Evolutionary conservation across 2,888 invertebrate genomes (phyloP), one percentile per base, ranked within the genome.

Genomic region (Lasius platythorax): DNA sequence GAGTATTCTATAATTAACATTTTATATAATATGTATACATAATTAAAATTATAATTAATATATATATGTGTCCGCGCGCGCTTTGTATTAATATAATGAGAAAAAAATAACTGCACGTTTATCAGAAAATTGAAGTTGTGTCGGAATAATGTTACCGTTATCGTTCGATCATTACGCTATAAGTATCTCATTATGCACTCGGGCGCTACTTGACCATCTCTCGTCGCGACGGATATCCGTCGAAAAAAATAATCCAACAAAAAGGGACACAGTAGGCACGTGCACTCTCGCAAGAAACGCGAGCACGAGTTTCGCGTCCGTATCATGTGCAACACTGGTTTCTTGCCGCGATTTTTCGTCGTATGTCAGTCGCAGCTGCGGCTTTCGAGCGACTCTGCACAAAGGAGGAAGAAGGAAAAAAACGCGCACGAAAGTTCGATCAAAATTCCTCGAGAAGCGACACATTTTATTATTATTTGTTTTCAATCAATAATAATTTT

Each of bases 311-410:
- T n/a, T 64, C 28, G 46, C 23, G 33, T 15, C 53, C 33, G 40
- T 53, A 53, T 4, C 37, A 37, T 50, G 66, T 53, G 67, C 66
- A 18, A 67, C 64, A n/a, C 18, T 50, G 50, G 28, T 76, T 76
- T 67, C 53, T 76, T 53, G 64, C 23, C 30, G 63, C n/a, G 28
- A 53, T 40, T 76, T 67, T 76, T 76, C 66, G 30, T n/a, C 30
- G 15, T 18, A n/a, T 37, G 37, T 37, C 30, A 63, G 33, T 23
- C 9, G 53, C 46, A 40, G 76, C 18, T 53, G 66, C 67, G 11
- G 37, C 66, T 76, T 53, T 40, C 6, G 15, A 56, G 67, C 50
- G 37, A 30, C 8, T n/a, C n/a, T 53, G 50, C 50, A n/a, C 18
- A 28, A 50, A 50, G 28, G 18, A 28, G 18, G 15, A 4, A 9